These are phyloP conservation scores for Bibio marci DNA, from an alignment of 2,888 invertebrate genomes.

Conservation along the genomic window DNA sequence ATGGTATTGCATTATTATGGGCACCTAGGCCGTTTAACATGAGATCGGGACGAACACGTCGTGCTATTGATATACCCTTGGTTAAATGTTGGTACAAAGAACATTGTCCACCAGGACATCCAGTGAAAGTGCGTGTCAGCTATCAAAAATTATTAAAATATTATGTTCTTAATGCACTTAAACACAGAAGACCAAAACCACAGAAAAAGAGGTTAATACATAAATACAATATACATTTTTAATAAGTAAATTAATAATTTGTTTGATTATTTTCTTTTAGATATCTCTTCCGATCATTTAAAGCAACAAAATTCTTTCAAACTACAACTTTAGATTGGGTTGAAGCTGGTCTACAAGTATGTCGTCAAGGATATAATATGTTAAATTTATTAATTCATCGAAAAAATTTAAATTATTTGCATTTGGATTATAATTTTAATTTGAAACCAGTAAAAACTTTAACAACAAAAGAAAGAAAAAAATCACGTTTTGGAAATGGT, in stretches of 20 bases:
- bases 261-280: constrained; percentile 23
- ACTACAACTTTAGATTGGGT: constrained; percentile 99
- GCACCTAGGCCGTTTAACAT: constrained; percentile 96
- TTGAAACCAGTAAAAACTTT: constrained; percentile 98
- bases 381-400: constrained; percentile 95
- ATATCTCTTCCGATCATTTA: constrained; percentile 96
- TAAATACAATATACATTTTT: not conserved
- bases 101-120: constrained; percentile 87
- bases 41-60: constrained; percentile 80
- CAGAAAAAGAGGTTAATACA: constrained; percentile 74
- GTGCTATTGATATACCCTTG: constrained; percentile 93
- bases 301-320: constrained; percentile 99
- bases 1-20: constrained; percentile 93
- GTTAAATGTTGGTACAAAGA: constrained; percentile 97
- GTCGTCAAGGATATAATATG: constrained; percentile 99
- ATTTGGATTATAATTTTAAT: constrained; percentile 99
- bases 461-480: constrained; percentile 98
- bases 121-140: constrained; percentile 97
- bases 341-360: constrained; percentile 95
- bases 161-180: constrained; percentile 92
- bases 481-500: constrained; percentile 92
- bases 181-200: constrained; percentile 94
- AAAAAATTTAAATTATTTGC: constrained; percentile 97
- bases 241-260: not conserved
- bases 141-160: constrained; percentile 98